Percentiles rank a stretch among this genome's conserved stretches.
Evolutionary conservation across 2,797 vertebrate genomes (phyloP).

Genomic region (Tolypeutes matacus): DNA sequence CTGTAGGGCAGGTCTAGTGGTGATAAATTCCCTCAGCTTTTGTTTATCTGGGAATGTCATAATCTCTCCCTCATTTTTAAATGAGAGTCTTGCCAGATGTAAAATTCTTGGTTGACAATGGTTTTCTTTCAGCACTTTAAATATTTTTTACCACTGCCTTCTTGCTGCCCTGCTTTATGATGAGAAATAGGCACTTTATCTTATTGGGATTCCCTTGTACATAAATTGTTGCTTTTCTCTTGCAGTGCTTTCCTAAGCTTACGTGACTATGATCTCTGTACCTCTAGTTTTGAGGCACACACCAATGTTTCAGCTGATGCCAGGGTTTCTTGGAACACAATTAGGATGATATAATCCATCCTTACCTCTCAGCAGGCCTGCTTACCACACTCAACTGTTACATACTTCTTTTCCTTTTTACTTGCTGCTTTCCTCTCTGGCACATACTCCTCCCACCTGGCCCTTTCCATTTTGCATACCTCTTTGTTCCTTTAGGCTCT

Average conservation of each 20-base stretch:
- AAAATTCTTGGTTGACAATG: too few species aligned
- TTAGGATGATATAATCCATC: not conserved
- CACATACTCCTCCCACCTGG: not conserved
- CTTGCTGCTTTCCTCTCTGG: not conserved
- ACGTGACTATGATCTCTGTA: not conserved
- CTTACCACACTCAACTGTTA: fast-evolving
- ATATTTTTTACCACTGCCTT: too few species aligned
- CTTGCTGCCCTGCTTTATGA: too few species aligned
- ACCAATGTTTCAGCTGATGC: not conserved
- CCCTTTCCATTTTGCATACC: not conserved
- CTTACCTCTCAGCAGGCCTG: not conserved
- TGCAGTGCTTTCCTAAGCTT: not conserved
- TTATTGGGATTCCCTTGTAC: too few species aligned
- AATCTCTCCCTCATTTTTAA: too few species aligned
- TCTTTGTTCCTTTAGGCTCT: not conserved
- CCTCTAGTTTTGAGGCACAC: not conserved
- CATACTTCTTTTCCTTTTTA: not conserved
- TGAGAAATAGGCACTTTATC: too few species aligned
- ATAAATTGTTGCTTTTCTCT: too few species aligned
- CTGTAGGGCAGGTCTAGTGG: too few species aligned
- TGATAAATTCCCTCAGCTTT: too few species aligned
- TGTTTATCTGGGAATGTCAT: too few species aligned
- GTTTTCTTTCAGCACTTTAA: too few species aligned
- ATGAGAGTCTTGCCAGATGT: too few species aligned
- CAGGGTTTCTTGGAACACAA: not conserved